phyloP scores from a whole-genome alignment of 1,140 invertebrate species.

The Ladona fulva region DNA sequence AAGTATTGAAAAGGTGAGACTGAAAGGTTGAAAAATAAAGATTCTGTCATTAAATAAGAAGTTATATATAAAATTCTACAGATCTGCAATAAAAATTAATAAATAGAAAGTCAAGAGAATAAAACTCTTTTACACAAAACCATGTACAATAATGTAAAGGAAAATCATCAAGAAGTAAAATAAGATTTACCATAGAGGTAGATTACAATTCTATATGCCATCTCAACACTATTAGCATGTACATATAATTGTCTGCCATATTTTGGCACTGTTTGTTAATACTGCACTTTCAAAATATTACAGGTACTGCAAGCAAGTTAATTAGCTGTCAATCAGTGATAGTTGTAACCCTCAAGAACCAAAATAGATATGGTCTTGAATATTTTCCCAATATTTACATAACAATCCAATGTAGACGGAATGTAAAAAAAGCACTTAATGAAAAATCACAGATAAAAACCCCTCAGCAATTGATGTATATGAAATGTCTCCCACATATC shows the following conservation, averaged over 20 bases:
- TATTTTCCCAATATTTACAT: not conserved
- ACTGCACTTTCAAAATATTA: not conserved
- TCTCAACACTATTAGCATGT: not conserved
- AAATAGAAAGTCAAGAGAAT: no score
- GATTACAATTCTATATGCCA: not conserved
- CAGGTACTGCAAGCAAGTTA: not conserved
- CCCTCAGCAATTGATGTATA: not conserved
- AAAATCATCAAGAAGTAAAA: not conserved
- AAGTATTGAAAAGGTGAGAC: no score
- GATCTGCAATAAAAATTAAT: no score
- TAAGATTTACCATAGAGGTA: not conserved
- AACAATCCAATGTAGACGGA: not conserved
- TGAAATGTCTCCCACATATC: not conserved
- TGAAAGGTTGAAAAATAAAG: no score
- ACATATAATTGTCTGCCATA: not conserved
- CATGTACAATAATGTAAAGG: no score
- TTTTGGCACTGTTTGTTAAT: not conserved
- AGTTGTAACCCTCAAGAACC: not conserved
- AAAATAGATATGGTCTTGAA: not conserved
- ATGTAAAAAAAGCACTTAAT: constrained; percentile 9
- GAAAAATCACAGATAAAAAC: constrained; percentile 7
- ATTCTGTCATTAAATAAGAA: no score
- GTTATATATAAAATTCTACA: no score
- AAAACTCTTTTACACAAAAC: no score
- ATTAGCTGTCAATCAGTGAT: not conserved